phyloP scores from a whole-genome alignment of 2,113 vertebrate genomes.

The Pogonocichla stellata region DNA sequence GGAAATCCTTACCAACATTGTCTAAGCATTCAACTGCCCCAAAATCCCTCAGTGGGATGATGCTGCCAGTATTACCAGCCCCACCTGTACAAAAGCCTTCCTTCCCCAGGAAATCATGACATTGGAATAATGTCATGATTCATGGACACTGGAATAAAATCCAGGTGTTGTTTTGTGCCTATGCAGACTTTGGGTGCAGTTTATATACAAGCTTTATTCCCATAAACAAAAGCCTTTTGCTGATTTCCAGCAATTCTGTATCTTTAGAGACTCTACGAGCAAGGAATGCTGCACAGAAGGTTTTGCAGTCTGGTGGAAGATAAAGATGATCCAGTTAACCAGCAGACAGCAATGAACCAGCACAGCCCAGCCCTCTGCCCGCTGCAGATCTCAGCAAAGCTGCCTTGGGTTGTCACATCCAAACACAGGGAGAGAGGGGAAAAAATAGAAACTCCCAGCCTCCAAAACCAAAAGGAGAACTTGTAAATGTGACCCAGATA shows the following conservation, averaged over 20 bases:
- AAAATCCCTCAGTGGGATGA: not conserved
- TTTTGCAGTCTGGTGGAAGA: not conserved
- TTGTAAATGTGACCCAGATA: conserved; percentile 44
- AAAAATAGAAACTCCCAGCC: conserved; percentile 10
- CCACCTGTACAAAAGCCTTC: not conserved
- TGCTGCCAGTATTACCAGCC: not conserved
- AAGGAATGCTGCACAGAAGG: not conserved
- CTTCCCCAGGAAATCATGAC: not conserved
- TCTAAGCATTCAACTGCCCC: not conserved
- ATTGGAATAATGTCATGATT: not conserved
- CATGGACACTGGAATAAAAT: not conserved
- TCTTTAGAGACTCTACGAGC: not conserved
- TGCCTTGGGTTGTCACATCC: not conserved
- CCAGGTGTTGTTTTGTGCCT: not conserved
- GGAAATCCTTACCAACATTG: not conserved
- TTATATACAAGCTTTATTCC: not conserved
- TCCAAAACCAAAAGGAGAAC: not conserved
- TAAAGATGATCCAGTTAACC: not conserved
- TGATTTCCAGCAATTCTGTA: not conserved
- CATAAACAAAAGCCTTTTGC: not conserved
- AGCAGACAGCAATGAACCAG: not conserved
- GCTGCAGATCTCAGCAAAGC: not conserved
- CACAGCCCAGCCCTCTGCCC: not conserved
- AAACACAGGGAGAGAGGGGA: not conserved
- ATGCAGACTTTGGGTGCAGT: not conserved